Evolutionary conservation across 2,113 vertebrate genomes (phyloP).

Genomic region (Theropithecus gelada): DNA sequence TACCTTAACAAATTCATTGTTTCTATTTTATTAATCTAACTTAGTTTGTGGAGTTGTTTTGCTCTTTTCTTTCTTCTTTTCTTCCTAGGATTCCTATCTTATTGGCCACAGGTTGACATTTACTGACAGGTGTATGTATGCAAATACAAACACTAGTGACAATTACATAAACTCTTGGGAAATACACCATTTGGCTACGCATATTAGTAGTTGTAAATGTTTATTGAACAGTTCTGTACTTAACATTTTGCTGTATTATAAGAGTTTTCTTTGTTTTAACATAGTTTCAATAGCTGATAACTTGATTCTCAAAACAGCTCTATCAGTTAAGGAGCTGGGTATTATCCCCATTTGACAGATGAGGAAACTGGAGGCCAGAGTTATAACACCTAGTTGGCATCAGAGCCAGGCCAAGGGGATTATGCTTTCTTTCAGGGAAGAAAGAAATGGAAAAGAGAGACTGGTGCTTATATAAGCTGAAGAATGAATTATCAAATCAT

Average conservation of each 20-base stretch:
- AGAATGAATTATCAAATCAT: background rate
- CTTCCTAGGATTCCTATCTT: background rate
- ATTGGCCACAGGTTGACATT: background rate
- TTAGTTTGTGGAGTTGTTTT: background rate
- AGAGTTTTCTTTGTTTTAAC: background rate
- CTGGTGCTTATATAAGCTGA: background rate
- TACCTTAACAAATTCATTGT: slow-evolving; percentile 14
- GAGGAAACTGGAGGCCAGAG: background rate
- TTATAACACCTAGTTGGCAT: background rate
- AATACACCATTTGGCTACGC: background rate
- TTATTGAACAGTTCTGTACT: background rate
- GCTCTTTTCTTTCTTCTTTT: background rate
- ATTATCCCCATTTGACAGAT: background rate
- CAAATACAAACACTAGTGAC: background rate
- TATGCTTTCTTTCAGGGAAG: background rate
- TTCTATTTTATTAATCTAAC: slow-evolving; percentile 42
- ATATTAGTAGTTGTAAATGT: background rate
- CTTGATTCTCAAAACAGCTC: background rate
- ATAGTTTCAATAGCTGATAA: background rate
- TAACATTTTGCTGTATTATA: background rate
- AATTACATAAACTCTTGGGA: background rate
- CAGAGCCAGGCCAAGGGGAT: background rate
- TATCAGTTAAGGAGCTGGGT: background rate
- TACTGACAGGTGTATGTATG: background rate
- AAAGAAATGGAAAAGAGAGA: background rate